Evolutionary conservation across 1,140 invertebrate genomes (phyloP).

Genomic region (Bilobella aurantiaca): DNA sequence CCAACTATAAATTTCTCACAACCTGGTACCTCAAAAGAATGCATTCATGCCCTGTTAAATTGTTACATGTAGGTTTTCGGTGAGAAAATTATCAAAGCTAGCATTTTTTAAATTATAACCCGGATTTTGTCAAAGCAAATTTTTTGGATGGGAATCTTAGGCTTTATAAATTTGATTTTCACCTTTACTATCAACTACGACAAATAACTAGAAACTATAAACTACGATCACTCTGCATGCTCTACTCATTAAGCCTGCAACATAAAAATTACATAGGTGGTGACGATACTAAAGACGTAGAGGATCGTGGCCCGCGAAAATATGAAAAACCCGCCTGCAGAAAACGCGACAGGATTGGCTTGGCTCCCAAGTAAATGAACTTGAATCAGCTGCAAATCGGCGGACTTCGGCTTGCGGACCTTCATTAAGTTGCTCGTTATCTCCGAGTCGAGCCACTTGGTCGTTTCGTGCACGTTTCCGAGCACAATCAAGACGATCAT

Average conservation of each 20-base stretch:
- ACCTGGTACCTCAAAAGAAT: too few relatives aligned
- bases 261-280: constrained; percentile 29
- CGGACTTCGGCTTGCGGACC: background rate
- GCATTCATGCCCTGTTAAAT: too few relatives aligned
- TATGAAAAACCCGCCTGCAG: constrained; percentile 25
- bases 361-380: constrained; percentile 12
- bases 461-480: constrained; percentile 24
- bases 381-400: constrained; percentile 7
- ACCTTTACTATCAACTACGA: too few relatives aligned
- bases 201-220: too few relatives aligned
- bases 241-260: constrained; percentile 24
- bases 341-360: background rate
- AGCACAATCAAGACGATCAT: constrained; percentile 25
- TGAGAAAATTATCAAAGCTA: too few relatives aligned
- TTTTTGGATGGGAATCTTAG: too few relatives aligned
- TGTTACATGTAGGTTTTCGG: too few relatives aligned
- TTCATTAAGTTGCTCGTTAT: constrained; percentile 7
- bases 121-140: too few relatives aligned
- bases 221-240: too few relatives aligned
- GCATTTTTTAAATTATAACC: too few relatives aligned
- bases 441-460: constrained; percentile 13
- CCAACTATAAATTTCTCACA: too few relatives aligned
- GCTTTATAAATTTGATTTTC: too few relatives aligned
- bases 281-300: constrained; percentile 27
- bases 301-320: constrained; percentile 22